Percentiles rank a stretch among this genome's conserved stretches.
These are phyloP conservation scores for Pterostichus niger DNA, from an alignment of 2,888 invertebrate genomes.

Conservation along the genomic window DNA sequence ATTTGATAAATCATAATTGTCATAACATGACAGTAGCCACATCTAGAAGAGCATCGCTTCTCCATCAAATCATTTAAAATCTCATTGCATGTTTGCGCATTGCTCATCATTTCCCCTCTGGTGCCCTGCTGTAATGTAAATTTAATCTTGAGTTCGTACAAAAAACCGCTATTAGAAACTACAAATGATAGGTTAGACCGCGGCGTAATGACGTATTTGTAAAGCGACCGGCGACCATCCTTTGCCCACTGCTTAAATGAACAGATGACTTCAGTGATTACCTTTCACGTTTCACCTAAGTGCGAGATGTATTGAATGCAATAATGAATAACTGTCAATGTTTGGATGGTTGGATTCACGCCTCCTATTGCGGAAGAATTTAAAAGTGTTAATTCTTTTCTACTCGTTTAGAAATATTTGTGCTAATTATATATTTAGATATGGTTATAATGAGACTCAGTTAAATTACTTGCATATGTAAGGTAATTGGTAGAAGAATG, in stretches of 20 bases:
- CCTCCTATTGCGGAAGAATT: slow-evolving; percentile 35
- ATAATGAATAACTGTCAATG: slow-evolving; percentile 37
- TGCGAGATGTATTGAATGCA: slow-evolving; percentile 17
- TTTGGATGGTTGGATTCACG: slow-evolving; percentile 8
- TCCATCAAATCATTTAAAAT: slow-evolving; percentile 22
- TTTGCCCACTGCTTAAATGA: slow-evolving; percentile 35
- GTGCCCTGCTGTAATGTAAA: slow-evolving; percentile 43
- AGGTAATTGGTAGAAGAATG: not conserved
- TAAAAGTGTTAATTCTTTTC: slow-evolving; percentile 19
- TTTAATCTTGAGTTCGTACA: slow-evolving; percentile 36
- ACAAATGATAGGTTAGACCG: slow-evolving; percentile 52
- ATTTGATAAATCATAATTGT: not conserved
- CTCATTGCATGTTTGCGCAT: slow-evolving; percentile 25
- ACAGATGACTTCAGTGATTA: slow-evolving; percentile 33
- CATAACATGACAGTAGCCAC: slow-evolving; percentile 1
- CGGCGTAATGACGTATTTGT: slow-evolving; percentile 34
- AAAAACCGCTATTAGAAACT: slow-evolving; percentile 48
- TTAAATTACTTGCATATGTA: not conserved
- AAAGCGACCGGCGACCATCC: slow-evolving; percentile 24
- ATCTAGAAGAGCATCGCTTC: not conserved
- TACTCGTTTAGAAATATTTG: slow-evolving; percentile 23
- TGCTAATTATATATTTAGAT: slow-evolving; percentile 40
- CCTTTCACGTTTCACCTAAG: slow-evolving; percentile 38
- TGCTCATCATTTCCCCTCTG: slow-evolving; percentile 23
- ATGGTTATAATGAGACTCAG: slow-evolving; percentile 15